phyloP scores from a whole-genome alignment of 2,797 vertebrate species.

The Pelodytes ibericus region DNA sequence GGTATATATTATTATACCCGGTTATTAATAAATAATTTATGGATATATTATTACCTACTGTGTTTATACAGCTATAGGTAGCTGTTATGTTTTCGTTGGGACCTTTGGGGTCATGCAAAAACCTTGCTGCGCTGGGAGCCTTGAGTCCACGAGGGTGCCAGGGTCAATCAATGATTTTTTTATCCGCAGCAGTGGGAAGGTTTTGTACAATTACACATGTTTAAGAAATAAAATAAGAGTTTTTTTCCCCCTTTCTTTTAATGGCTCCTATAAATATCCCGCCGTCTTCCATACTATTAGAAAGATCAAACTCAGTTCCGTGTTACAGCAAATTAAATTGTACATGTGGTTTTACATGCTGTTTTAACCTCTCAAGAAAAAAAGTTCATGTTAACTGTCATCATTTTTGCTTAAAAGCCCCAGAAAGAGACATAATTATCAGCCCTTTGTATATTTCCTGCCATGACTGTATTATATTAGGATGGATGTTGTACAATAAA shows the following conservation, averaged over 20 bases:
- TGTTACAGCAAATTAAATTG: not conserved
- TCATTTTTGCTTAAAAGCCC: not conserved
- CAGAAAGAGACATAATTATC: not conserved
- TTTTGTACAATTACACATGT: too few species aligned
- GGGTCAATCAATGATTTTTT: too few species aligned
- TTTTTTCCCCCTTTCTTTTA: not conserved
- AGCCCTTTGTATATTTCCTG: not conserved
- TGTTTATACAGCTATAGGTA: too few species aligned
- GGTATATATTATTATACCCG: too few species aligned
- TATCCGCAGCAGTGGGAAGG: too few species aligned
- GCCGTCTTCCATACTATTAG: not conserved
- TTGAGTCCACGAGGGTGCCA: too few species aligned
- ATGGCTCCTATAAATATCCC: not conserved
- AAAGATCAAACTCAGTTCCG: not conserved
- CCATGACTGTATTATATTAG: not conserved
- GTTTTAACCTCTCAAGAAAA: not conserved
- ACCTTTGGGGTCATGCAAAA: too few species aligned
- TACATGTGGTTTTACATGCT: not conserved
- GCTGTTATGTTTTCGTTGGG: too few species aligned
- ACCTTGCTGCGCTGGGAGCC: too few species aligned
- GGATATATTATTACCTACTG: too few species aligned
- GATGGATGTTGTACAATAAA: not conserved
- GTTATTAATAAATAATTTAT: too few species aligned
- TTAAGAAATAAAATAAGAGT: too few species aligned
- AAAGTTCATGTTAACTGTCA: not conserved